phyloP scores from a whole-genome alignment of 1,140 invertebrate genomes.

The Bombus ignitus region DNA sequence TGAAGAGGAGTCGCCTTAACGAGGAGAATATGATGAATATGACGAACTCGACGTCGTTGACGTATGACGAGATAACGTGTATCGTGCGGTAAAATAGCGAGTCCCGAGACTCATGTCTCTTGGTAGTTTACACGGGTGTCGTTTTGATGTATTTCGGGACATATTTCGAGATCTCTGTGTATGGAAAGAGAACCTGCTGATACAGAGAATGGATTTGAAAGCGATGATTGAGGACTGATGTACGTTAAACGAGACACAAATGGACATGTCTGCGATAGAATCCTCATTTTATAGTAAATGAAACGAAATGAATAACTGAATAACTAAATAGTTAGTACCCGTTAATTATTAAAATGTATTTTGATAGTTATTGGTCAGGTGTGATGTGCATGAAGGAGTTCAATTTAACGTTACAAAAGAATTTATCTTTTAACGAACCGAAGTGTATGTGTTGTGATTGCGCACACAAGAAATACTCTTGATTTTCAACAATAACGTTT shows the following conservation, averaged over 20 bases:
- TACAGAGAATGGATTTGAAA: not conserved
- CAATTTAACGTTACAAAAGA: not conserved
- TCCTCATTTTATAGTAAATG: not conserved
- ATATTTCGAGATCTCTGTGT: not conserved
- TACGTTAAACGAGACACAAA: not conserved
- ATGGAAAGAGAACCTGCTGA: not conserved
- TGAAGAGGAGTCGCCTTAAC: not conserved
- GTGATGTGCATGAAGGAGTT: not conserved
- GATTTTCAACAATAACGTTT: no score
- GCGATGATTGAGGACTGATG: not conserved
- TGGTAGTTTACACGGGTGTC: not conserved
- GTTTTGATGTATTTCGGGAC: not conserved
- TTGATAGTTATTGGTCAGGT: not conserved
- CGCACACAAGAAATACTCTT: no score
- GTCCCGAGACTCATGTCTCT: not conserved
- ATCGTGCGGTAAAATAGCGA: not conserved
- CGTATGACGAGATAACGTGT: not conserved
- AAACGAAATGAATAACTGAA: no score
- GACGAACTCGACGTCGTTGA: not conserved
- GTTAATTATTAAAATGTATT: not conserved
- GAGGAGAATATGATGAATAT: not conserved
- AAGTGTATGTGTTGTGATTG: no score
- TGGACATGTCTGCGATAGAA: no score
- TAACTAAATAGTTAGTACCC: not conserved
- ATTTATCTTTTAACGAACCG: not conserved